A percentile compares a stretch with the other conserved stretches of the same genome.
These are phyloP conservation scores for Glyphotaelius pellucidus DNA, from an alignment of 2,888 invertebrate species.

Conservation along the genomic window DNA sequence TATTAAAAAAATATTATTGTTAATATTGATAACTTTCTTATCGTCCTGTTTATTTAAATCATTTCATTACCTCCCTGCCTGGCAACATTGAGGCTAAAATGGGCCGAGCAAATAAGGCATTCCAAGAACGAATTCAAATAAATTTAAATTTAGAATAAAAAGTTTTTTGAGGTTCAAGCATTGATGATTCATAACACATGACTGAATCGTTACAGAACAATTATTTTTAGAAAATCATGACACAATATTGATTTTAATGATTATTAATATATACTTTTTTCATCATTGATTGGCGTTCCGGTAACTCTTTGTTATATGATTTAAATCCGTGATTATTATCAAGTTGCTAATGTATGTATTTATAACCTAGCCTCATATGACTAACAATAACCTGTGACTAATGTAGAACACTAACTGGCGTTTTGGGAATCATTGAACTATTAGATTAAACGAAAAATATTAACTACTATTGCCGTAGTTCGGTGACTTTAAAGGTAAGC, in stretches of 20 bases:
- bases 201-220: neutral
- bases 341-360: neutral
- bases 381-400: neutral
- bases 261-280: neutral
- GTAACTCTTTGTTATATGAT: neutral
- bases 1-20: neutral
- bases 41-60: neutral
- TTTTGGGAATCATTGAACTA: too few species aligned
- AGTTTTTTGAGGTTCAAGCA: slow-evolving; percentile 14
- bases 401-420: neutral
- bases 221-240: slow-evolving; percentile 23
- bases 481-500: too few species aligned
- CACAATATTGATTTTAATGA: neutral
- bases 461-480: too few species aligned
- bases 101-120: slow-evolving; percentile 6
- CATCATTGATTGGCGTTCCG: neutral
- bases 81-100: neutral
- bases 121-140: slow-evolving; percentile 28
- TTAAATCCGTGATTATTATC: neutral
- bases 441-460: too few species aligned
- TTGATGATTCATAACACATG: neutral
- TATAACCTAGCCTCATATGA: neutral
- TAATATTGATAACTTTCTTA: neutral
- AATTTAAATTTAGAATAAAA: slow-evolving; percentile 6
- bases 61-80: neutral